phyloP scores from a whole-genome alignment of 2,113 vertebrate species.

The Lampris megalopsis region DNA sequence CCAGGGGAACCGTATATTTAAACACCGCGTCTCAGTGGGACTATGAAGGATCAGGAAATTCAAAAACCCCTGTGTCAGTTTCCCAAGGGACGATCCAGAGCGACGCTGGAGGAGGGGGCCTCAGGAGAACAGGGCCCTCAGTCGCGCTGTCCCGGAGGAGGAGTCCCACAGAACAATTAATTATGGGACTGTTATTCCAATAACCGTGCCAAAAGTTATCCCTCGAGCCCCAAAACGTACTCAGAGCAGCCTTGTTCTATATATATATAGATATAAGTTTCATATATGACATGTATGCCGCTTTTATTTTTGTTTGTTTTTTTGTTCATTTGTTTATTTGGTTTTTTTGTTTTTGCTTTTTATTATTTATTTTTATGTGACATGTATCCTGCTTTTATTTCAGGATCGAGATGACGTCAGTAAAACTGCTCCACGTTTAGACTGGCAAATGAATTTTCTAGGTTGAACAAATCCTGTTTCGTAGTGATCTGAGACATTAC shows the following conservation, averaged over 20 bases:
- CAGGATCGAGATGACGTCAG: conserved; percentile 1
- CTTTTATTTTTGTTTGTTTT: too few relatives aligned
- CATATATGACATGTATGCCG: too few relatives aligned
- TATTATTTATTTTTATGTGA: too few relatives aligned
- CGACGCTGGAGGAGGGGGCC: conserved; percentile 35
- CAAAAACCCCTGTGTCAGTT: conserved; percentile 58
- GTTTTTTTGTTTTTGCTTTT: too few relatives aligned
- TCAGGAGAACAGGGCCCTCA: conserved; percentile 29
- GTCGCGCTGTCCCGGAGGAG: conserved; percentile 9
- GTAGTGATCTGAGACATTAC: neutral
- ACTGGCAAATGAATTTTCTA: neutral
- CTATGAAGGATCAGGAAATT: conserved; percentile 19
- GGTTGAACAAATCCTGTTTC: neutral
- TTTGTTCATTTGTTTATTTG: too few relatives aligned
- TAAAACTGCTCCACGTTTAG: neutral
- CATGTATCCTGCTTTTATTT: neutral
- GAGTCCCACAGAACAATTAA: conserved; percentile 55
- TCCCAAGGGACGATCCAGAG: conserved; percentile 20
- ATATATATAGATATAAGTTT: neutral
- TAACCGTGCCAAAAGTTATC: conserved; percentile 52
- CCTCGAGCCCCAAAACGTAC: conserved; percentile 25
- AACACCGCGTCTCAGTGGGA: conserved; percentile 7
- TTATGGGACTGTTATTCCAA: conserved; percentile 50
- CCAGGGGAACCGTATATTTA: conserved; percentile 4
- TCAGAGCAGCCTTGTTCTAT: conserved; percentile 7